These are phyloP conservation scores for Cyprinella venusta DNA, from an alignment of 2,797 vertebrate species.

Conservation along the genomic window DNA sequence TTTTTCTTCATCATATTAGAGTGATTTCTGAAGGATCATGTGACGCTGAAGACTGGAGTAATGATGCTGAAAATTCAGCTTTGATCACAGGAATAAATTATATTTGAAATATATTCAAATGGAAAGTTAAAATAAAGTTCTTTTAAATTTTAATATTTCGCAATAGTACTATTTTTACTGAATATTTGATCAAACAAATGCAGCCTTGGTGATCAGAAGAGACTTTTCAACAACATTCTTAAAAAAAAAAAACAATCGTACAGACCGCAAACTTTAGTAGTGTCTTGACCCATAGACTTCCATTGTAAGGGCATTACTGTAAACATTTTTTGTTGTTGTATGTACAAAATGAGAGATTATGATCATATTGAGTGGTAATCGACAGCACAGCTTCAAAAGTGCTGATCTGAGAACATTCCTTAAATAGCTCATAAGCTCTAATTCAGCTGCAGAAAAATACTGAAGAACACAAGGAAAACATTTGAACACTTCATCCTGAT, in stretches of 20 bases:
- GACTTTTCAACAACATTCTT: not conserved
- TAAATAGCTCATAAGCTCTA: not conserved
- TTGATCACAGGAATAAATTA: not conserved
- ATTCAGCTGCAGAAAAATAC: not conserved
- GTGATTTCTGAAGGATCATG: not conserved
- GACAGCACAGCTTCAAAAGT: not conserved
- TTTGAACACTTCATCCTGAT: not conserved
- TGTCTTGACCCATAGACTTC: not conserved
- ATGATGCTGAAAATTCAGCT: not conserved
- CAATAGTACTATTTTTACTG: not conserved
- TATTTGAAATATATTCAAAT: not conserved
- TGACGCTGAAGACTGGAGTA: not conserved
- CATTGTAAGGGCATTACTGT: not conserved
- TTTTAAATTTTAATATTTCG: not conserved
- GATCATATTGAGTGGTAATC: not conserved
- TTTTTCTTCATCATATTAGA: not conserved
- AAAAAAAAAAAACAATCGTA: not conserved
- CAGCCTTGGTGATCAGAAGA: not conserved
- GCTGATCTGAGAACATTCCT: slow-evolving; percentile 2
- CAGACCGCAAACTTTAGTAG: not conserved
- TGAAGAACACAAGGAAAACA: not conserved
- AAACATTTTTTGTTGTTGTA: not conserved
- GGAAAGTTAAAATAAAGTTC: not conserved
- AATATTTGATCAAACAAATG: not conserved
- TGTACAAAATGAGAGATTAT: not conserved